These are phyloP conservation scores for Entomyzon cyanotis DNA, from an alignment of 2,113 vertebrate species.

Conservation along the genomic window DNA sequence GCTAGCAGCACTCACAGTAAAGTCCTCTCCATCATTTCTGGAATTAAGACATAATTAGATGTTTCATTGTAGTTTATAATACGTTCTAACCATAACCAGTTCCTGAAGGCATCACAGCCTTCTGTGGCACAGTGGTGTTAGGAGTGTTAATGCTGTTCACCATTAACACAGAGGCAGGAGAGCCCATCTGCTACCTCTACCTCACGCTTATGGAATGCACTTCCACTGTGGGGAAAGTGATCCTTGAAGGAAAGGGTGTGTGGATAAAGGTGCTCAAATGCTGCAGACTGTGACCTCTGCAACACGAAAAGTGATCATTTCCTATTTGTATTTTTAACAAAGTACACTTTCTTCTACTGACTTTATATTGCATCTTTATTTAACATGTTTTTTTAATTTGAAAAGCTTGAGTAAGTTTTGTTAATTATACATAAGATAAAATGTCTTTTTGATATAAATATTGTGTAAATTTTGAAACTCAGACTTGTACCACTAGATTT, in stretches of 20 bases:
- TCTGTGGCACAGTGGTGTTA: not conserved
- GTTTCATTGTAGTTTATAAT: not conserved
- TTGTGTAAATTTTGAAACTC: not conserved
- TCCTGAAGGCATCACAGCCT: not conserved
- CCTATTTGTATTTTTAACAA: not conserved
- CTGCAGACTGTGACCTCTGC: not conserved
- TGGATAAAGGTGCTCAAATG: not conserved
- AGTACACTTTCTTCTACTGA: not conserved
- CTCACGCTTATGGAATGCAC: rapidly evolving
- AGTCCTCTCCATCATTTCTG: not conserved
- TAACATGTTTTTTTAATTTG: not conserved
- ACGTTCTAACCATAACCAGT: not conserved
- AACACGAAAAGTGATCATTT: not conserved
- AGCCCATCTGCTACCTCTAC: not conserved
- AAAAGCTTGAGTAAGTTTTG: not conserved
- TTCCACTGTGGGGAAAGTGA: not conserved
- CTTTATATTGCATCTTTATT: not conserved
- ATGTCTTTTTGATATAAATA: not conserved
- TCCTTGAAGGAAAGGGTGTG: not conserved
- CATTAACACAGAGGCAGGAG: not conserved
- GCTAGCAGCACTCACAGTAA: not conserved
- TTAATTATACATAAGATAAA: not conserved
- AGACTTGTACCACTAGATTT: not conserved
- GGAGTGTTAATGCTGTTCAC: not conserved
- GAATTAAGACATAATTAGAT: conserved; percentile 17